Percentiles rank a stretch among this genome's conserved stretches.
These are phyloP conservation scores for Heterodera carotae DNA, from an alignment of 1,140 invertebrate species.

Conservation along the genomic window DNA sequence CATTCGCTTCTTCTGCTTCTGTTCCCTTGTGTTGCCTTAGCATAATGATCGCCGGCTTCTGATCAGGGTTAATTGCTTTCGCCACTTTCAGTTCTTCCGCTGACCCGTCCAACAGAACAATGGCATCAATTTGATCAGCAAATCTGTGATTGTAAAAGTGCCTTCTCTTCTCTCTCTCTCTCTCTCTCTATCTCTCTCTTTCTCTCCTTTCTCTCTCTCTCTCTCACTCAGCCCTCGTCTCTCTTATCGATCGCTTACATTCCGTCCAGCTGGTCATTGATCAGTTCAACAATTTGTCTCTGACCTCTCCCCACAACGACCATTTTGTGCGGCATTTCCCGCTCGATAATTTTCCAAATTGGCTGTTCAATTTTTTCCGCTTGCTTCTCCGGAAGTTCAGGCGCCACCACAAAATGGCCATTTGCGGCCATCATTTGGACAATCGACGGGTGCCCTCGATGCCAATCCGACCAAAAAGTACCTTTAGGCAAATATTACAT, in stretches of 20 bases:
- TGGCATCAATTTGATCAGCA: neutral
- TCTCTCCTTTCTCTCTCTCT: too few relatives aligned
- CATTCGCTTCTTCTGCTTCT: neutral
- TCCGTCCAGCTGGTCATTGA: conserved; percentile 4
- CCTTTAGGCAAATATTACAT: neutral
- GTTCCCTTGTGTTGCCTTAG: conserved; percentile 1
- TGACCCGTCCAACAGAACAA: neutral
- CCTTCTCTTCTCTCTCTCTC: neutral
- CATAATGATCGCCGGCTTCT: neutral
- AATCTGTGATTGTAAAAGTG: neutral
- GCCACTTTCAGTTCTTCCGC: neutral
- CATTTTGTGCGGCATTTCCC: conserved; percentile 30
- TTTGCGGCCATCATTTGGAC: conserved; percentile 43
- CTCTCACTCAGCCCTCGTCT: too few relatives aligned
- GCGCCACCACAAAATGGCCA: conserved; percentile 35
- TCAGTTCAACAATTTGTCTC: conserved; percentile 1
- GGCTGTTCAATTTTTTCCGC: neutral
- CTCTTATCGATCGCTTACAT: too few relatives aligned
- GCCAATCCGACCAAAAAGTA: conserved; percentile 27
- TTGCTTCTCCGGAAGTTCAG: neutral
- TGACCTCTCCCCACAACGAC: conserved; percentile 14
- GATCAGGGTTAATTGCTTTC: neutral
- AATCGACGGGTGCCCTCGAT: conserved; percentile 33
- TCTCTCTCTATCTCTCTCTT: too few relatives aligned
- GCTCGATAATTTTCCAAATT: conserved; percentile 19